Evolutionary conservation across 2,888 invertebrate genomes (phyloP).

Genomic region (Lottia gigantea): DNA sequence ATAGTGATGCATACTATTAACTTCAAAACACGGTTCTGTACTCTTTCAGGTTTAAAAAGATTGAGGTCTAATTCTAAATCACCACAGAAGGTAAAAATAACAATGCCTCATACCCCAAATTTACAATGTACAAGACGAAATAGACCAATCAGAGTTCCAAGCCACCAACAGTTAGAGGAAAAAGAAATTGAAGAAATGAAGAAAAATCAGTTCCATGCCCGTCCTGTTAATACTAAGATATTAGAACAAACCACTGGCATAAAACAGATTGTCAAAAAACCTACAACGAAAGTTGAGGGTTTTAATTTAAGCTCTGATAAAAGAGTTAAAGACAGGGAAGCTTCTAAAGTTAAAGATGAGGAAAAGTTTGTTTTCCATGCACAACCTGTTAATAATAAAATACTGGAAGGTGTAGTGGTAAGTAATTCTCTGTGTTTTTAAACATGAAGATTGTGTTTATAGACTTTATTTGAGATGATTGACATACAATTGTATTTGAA

Average conservation of each 20-base stretch:
- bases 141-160: constrained; percentile 72
- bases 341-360: constrained; percentile 63
- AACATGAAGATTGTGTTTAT: too few species aligned
- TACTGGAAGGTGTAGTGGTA: constrained; percentile 59
- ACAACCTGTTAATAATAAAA: constrained; percentile 74
- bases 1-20: too few species aligned
- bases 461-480: too few species aligned
- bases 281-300: constrained; percentile 74
- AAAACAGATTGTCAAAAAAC: constrained; percentile 71
- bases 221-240: constrained; percentile 75
- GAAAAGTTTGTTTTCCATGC: constrained; percentile 78
- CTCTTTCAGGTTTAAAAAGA: constrained; percentile 12
- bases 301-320: constrained; percentile 65
- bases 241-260: constrained; percentile 71
- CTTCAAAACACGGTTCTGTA: not conserved
- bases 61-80: constrained; percentile 26
- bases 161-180: constrained; percentile 75
- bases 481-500: too few species aligned
- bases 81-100: constrained; percentile 45
- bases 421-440: constrained; percentile 16
- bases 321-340: constrained; percentile 28
- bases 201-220: constrained; percentile 77
- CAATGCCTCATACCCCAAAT: constrained; percentile 64
- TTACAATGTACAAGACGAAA: constrained; percentile 72
- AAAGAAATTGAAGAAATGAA: constrained; percentile 76